Evolutionary conservation across 2,888 invertebrate species (phyloP), one percentile per base, ranked within the genome.

Genomic region (Helleia helle): DNA sequence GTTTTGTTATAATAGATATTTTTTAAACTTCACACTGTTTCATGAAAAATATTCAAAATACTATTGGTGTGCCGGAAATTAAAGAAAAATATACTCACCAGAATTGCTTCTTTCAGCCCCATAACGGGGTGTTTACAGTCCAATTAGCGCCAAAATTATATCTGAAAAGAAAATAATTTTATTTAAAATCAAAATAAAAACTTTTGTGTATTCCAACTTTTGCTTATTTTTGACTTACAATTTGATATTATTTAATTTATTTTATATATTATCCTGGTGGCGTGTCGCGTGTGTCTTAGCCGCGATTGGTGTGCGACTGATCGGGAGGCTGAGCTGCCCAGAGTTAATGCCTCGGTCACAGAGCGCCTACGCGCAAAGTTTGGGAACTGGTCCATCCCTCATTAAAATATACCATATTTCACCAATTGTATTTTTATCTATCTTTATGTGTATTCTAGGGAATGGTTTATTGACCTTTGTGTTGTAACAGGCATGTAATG

Each of bases 311-410:
- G 67, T 69, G 70, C 73, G 76, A 81, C 79, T 77, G 65, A 76
- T 66, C 67, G 51, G 52, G 59, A 65, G 62, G 65, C 73, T 66
- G 66, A 63, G 65, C 50, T 62, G 56, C 67, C 65, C 70, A 69
- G 74, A 79, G 79, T 79, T 80, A 83, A 83, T 79, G 76, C 76
- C 59, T 72, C 67, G 65, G 66, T 65, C 74, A 66, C 68, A 68
- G 66, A 61, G 70, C 64, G 65, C 65, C 66, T 66, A 68, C 66
- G 62, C 58, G 58, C 64, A 59, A 49, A 59, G 59, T 54, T 69
- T 62, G 52, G 57, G 59, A 57, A 65, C 58, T 58, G 46, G 48
- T 46, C 40, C 47, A 49, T 41, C 39, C 39, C 39, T 39, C 24
- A 15, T 9, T 8, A 38, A 26, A 9, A 17, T 9, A 15, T 13